Evolutionary conservation across 2,113 vertebrate genomes (phyloP).

Genomic region (Arenaria interpres): DNA sequence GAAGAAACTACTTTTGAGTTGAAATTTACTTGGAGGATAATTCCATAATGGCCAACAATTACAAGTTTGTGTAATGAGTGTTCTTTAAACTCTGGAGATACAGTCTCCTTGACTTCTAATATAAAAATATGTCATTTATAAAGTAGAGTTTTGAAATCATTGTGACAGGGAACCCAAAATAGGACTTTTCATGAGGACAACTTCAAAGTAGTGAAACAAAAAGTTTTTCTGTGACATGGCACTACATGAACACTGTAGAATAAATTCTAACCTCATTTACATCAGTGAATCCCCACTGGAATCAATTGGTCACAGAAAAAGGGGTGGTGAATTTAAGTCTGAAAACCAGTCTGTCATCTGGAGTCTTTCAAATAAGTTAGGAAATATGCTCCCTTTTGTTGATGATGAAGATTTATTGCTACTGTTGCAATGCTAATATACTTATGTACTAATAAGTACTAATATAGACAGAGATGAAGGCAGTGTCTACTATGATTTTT

Average conservation of each 20-base stretch:
- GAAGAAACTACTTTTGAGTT: background rate
- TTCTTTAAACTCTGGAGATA: background rate
- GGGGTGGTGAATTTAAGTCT: background rate
- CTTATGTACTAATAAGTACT: background rate
- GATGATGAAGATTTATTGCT: background rate
- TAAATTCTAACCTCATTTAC: background rate
- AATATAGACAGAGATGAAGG: background rate
- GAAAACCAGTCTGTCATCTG: background rate
- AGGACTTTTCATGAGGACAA: background rate
- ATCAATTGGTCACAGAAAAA: background rate
- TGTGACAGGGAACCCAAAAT: background rate
- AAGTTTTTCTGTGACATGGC: background rate
- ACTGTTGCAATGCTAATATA: background rate
- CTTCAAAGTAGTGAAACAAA: background rate
- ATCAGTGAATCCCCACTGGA: background rate
- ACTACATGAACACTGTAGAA: background rate
- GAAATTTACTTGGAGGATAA: background rate
- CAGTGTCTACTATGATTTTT: background rate
- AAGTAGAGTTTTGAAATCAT: background rate
- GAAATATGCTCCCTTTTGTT: background rate
- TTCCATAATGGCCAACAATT: background rate
- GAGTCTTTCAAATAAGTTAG: background rate
- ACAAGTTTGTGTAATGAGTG: background rate
- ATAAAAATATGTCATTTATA: background rate
- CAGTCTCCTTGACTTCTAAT: background rate